A percentile compares a stretch with the other conserved stretches of the same genome.
Conservation (phyloP, 2,888 invertebrate genomes). For the Archips crataeganus region DNA sequence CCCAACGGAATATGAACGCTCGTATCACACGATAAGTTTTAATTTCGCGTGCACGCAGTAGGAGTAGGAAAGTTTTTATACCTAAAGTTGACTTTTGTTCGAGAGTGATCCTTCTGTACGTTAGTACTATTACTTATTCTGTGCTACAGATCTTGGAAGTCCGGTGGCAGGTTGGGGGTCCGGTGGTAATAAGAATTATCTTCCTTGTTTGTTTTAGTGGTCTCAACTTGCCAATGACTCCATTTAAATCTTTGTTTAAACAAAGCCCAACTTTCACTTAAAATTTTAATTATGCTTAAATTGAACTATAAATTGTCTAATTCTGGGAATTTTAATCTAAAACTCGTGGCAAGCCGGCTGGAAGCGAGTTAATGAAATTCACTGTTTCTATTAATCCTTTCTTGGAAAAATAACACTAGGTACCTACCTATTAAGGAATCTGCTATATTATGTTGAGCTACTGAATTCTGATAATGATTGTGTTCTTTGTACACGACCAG, state of each 20-base stretch:
- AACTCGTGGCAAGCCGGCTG: neutral
- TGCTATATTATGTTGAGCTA: neutral
- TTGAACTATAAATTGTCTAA: conserved; percentile 9
- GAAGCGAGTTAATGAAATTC: conserved; percentile 3
- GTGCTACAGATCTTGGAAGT: too few species aligned
- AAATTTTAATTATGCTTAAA: conserved; percentile 23
- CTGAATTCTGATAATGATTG: neutral
- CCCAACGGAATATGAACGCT: too few species aligned
- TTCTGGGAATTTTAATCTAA: conserved; percentile 18
- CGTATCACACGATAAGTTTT: too few species aligned
- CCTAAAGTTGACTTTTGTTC: too few species aligned
- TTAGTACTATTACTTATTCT: too few species aligned
- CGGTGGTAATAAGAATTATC: neutral
- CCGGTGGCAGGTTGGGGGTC: too few species aligned
- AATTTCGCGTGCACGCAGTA: too few species aligned
- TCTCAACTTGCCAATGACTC: neutral
- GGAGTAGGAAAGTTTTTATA: too few species aligned
- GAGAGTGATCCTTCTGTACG: too few species aligned
- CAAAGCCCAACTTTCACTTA: conserved; percentile 13
- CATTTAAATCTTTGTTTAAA: conserved; percentile 10
- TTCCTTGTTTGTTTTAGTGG: conserved; percentile 1
- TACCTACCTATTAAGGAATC: neutral
- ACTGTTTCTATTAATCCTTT: conserved; percentile 4
- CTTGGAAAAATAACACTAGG: neutral
- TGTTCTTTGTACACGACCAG: too few species aligned